Evolutionary conservation across 2,113 vertebrate species (phyloP).

Genomic region (Seriola dumerili): DNA sequence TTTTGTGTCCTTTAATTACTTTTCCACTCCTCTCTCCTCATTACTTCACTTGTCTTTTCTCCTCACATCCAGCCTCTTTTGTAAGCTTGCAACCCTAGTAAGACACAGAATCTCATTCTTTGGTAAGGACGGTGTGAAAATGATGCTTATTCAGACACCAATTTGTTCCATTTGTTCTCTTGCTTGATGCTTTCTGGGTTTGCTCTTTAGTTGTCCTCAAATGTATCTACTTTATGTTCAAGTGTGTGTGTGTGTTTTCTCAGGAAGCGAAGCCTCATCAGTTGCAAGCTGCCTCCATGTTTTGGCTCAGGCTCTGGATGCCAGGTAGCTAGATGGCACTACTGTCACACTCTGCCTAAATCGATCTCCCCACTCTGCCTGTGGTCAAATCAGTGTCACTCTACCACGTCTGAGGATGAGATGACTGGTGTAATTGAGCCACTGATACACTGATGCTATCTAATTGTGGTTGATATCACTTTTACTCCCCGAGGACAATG

Average conservation of each 20-base stretch:
- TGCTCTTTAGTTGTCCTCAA: not conserved
- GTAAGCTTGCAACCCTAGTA: conserved; percentile 78
- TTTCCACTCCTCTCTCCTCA: conserved; percentile 18
- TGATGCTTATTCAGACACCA: not conserved
- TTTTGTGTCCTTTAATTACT: conserved; percentile 15
- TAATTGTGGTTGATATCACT: conserved; percentile 60
- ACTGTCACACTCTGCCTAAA: conserved; percentile 44
- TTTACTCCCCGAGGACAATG: conserved; percentile 45
- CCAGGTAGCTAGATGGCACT: conserved; percentile 86
- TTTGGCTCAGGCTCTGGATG: conserved; percentile 93
- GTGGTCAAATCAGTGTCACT: conserved; percentile 58
- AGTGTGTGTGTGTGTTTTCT: conserved; percentile 17
- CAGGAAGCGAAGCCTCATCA: conserved; percentile 90
- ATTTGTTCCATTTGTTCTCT: not conserved
- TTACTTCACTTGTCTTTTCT: conserved; percentile 36
- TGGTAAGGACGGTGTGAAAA: conserved; percentile 72
- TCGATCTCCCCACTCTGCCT: conserved; percentile 30
- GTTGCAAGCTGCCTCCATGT: conserved; percentile 93
- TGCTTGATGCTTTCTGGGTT: not conserved
- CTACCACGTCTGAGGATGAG: conserved; percentile 53
- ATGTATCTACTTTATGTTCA: not conserved
- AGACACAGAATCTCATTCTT: conserved; percentile 78
- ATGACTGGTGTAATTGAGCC: conserved; percentile 63
- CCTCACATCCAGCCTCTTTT: conserved; percentile 80
- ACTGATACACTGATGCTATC: conserved; percentile 57